Evolutionary conservation across 2,113 vertebrate genomes (phyloP).

Genomic region (Gadus chalcogrammus): DNA sequence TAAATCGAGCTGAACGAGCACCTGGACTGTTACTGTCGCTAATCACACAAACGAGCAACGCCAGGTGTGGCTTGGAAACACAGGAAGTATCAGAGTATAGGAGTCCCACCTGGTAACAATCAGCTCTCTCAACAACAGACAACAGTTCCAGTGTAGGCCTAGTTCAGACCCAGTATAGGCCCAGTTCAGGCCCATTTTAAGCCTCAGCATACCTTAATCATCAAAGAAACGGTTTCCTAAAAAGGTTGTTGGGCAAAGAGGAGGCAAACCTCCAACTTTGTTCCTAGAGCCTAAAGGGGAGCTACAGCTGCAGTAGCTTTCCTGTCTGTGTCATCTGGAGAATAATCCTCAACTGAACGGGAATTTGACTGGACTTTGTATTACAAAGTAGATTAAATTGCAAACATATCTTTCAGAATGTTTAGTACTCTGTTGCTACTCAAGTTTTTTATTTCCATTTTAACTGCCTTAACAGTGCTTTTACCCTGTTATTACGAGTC

Average conservation of each 20-base stretch:
- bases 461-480: too few species aligned
- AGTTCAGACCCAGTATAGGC: too few species aligned
- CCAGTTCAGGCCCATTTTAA: too few species aligned
- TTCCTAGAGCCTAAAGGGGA: background rate
- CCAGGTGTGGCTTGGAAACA: slow-evolving; percentile 47
- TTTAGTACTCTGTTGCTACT: background rate
- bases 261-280: too few species aligned
- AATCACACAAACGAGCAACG: slow-evolving; percentile 36
- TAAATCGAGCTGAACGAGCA: slow-evolving; percentile 51
- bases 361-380: too few species aligned
- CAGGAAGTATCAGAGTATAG: slow-evolving; percentile 47
- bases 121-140: slow-evolving; percentile 18
- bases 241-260: too few species aligned
- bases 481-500: too few species aligned
- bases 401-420: background rate
- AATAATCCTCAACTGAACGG: too few species aligned
- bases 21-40: slow-evolving; percentile 1
- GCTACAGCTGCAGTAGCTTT: too few species aligned
- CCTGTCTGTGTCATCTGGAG: too few species aligned
- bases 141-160: slow-evolving; percentile 17
- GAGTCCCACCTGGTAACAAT: slow-evolving; percentile 57
- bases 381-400: background rate
- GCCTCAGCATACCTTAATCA: too few species aligned
- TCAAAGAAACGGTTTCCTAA: too few species aligned
- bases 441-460: background rate